Evolutionary conservation across 2,888 invertebrate species (phyloP).

Genomic region (Idaea dimidiata): DNA sequence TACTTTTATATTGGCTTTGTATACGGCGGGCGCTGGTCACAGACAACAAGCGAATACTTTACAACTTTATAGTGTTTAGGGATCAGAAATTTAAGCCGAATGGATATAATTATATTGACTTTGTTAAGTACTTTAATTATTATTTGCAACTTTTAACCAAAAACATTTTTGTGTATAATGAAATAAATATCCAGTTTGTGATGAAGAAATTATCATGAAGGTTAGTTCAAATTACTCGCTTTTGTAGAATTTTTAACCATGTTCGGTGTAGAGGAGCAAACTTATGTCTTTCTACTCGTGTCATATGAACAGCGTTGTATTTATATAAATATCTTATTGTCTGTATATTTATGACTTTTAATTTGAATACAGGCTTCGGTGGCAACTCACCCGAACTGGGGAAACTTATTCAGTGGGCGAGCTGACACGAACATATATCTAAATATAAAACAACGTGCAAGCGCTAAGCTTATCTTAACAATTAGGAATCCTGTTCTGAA

Average conservation of each 20-base stretch:
- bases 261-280: no score
- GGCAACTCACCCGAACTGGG: neutral
- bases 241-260: no score
- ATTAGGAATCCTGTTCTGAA: conserved; percentile 47
- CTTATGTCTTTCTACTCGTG: no score
- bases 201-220: no score
- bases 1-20: neutral
- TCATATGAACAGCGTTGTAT: conserved; percentile 10
- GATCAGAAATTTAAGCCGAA: no score
- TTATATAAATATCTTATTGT: conserved; percentile 13
- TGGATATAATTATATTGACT: no score
- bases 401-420: neutral
- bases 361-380: neutral
- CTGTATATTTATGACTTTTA: conserved; percentile 6
- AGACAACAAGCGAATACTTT: neutral
- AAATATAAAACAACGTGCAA: conserved; percentile 38
- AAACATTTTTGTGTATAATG: no score
- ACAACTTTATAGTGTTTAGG: no score
- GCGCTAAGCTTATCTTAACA: conserved; percentile 47
- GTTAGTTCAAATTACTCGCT: no score
- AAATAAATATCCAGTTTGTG: no score
- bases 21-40: neutral
- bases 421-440: neutral
- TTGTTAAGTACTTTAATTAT: no score
- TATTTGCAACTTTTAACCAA: no score